Conservation (phyloP, 2,797 vertebrate genomes). For the Girardinus metallicus region DNA sequence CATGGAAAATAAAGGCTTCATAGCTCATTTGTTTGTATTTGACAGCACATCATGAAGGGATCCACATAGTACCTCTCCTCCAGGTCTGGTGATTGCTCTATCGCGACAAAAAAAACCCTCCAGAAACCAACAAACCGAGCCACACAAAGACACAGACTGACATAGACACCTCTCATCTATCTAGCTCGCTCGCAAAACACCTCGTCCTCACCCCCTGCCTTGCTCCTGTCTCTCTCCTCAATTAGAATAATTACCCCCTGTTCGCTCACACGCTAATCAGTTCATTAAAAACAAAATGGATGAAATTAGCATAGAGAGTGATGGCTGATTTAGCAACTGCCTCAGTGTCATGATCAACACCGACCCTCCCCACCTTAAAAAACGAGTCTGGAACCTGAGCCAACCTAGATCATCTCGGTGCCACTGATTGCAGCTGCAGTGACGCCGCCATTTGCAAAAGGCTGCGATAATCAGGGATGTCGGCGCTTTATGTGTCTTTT, state of each 20-base stretch:
- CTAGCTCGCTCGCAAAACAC: slow-evolving; percentile 44
- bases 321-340: slow-evolving; percentile 79
- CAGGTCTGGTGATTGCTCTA: slow-evolving; percentile 53
- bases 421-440: slow-evolving; percentile 42
- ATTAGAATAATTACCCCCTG: slow-evolving; percentile 86
- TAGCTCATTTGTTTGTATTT: slow-evolving; percentile 65
- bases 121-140: slow-evolving; percentile 48
- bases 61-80: slow-evolving; percentile 49
- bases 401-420: slow-evolving; percentile 46
- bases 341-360: slow-evolving; percentile 72
- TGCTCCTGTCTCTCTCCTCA: slow-evolving; percentile 80
- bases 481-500: slow-evolving; percentile 7
- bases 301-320: slow-evolving; percentile 83
- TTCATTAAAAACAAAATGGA: slow-evolving; percentile 87
- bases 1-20: slow-evolving; percentile 61
- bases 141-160: slow-evolving; percentile 9
- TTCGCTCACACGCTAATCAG: slow-evolving; percentile 83
- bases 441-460: slow-evolving; percentile 50
- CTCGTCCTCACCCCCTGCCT: slow-evolving; percentile 67
- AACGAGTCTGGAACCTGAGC: slow-evolving; percentile 46
- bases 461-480: slow-evolving; percentile 34
- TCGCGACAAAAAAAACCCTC: slow-evolving; percentile 58
- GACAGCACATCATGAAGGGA: slow-evolving; percentile 60
- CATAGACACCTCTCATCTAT: slow-evolving; percentile 47
- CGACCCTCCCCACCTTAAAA: slow-evolving; percentile 13